Evolutionary conservation across 1,140 invertebrate genomes (phyloP).

Genomic region (Palaemon carinicauda): DNA sequence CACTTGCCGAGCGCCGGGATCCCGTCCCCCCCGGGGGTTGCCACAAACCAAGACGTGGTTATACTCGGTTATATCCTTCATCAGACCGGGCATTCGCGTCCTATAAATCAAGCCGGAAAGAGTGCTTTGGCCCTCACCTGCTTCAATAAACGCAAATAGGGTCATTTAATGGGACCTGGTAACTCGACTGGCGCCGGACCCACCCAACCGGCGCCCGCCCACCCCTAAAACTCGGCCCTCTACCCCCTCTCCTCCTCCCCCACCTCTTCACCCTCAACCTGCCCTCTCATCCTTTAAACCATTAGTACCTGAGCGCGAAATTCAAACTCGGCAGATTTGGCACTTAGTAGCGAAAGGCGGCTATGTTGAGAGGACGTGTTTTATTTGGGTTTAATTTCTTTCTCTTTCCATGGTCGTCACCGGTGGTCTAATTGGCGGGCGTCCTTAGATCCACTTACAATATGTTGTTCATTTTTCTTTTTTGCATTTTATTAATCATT

Average conservation of each 20-base stretch:
- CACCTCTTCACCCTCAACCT: too few species aligned
- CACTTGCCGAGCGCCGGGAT: not conserved
- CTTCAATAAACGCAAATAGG: not conserved
- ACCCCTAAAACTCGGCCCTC: not conserved
- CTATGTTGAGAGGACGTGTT: not conserved
- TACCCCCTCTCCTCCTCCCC: not conserved
- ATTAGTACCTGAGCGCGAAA: conserved; percentile 42
- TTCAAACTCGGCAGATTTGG: conserved; percentile 16
- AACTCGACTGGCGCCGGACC: not conserved
- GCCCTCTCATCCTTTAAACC: conserved; percentile 6
- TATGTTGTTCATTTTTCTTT: too few species aligned
- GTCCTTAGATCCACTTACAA: too few species aligned
- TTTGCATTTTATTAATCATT: too few species aligned
- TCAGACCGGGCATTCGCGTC: conserved; percentile 34
- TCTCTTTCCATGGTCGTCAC: not conserved
- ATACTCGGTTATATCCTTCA: conserved; percentile 33
- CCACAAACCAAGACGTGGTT: not conserved
- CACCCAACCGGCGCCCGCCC: not conserved
- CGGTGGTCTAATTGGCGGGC: too few species aligned
- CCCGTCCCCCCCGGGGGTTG: not conserved
- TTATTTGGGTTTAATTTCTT: too few species aligned
- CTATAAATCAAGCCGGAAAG: conserved; percentile 36
- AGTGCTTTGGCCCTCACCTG: conserved; percentile 6
- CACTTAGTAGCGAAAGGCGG: conserved; percentile 1
- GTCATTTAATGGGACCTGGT: conserved; percentile 11